These are phyloP conservation scores for Aspidapion aeneum DNA, from an alignment of 2,888 invertebrate genomes.

Conservation along the genomic window DNA sequence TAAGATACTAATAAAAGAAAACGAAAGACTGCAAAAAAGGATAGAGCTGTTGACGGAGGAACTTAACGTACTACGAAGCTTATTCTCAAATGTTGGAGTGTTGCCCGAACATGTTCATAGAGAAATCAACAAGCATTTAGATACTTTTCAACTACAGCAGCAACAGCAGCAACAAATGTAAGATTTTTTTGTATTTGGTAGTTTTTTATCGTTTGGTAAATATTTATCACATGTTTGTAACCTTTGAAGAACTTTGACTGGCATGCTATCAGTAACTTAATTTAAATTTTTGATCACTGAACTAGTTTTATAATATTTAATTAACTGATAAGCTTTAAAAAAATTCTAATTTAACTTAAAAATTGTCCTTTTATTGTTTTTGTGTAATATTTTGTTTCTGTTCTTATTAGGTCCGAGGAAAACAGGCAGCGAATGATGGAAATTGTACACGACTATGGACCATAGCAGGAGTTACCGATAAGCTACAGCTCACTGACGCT, in stretches of 20 bases:
- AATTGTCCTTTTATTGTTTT: too few relatives aligned
- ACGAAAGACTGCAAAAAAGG: conserved; percentile 86
- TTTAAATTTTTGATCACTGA: too few relatives aligned
- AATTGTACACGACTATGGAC: conserved; percentile 48
- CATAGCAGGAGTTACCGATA: conserved; percentile 35
- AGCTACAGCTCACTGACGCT: neutral
- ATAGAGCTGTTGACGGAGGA: conserved; percentile 91
- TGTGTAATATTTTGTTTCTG: conserved; percentile 5
- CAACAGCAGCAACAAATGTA: conserved; percentile 48
- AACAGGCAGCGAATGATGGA: conserved; percentile 48
- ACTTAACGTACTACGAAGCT: conserved; percentile 73
- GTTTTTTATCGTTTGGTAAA: too few relatives aligned
- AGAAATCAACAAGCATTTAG: conserved; percentile 64
- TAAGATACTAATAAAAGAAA: conserved; percentile 83
- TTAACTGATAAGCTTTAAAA: too few relatives aligned
- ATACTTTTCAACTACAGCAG: conserved; percentile 57
- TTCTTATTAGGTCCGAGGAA: conserved; percentile 44
- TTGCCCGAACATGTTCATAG: conserved; percentile 65
- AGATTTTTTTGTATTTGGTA: conserved; percentile 31
- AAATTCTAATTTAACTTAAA: too few relatives aligned
- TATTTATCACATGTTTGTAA: neutral
- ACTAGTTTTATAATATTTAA: too few relatives aligned
- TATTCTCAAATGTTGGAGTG: conserved; percentile 68
- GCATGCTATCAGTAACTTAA: too few relatives aligned
- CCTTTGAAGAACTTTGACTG: too few relatives aligned